Conservation (phyloP, 1,140 invertebrate genomes). For the Drosophila kohkoa region DNA sequence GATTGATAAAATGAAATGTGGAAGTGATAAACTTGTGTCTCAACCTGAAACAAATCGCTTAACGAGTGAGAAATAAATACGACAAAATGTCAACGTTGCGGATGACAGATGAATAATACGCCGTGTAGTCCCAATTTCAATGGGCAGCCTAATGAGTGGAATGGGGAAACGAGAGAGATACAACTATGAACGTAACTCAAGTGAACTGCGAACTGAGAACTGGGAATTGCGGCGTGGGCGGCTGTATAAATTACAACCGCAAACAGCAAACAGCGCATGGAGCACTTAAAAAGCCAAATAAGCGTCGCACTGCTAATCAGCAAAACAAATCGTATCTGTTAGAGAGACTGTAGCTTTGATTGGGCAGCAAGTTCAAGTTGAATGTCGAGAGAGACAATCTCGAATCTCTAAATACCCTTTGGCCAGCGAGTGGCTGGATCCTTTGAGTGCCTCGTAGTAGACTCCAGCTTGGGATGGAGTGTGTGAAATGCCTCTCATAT, state of each 20-base stretch:
- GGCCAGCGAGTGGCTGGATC: constrained; percentile 74
- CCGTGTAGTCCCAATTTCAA: constrained; percentile 37
- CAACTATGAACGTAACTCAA: constrained; percentile 57
- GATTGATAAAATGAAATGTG: constrained; percentile 42
- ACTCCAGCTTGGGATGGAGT: constrained; percentile 78
- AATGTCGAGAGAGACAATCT: constrained; percentile 55
- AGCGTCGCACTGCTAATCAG: constrained; percentile 68
- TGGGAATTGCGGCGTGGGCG: constrained; percentile 46
- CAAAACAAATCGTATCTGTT: constrained; percentile 54
- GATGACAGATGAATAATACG: constrained; percentile 45
- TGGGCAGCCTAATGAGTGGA: constrained; percentile 43
- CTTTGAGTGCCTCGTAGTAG: constrained; percentile 80
- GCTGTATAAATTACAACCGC: constrained; percentile 75
- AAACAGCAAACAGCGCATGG: constrained; percentile 60
- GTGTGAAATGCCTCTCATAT: constrained; percentile 78
- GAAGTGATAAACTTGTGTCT: constrained; percentile 21
- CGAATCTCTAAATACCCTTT: constrained; percentile 57
- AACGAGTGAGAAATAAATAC: constrained; percentile 54
- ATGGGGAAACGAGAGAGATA: constrained; percentile 29
- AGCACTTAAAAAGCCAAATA: constrained; percentile 55
- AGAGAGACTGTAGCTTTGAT: constrained; percentile 26
- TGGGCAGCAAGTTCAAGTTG: constrained; percentile 79
- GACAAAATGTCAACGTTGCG: constrained; percentile 24
- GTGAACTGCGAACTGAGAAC: constrained; percentile 31
- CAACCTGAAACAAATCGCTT: constrained; percentile 39